Base-by-base conservation (phyloP, 2,797 vertebrate species). In the Artibeus jamaicensis region DNA sequence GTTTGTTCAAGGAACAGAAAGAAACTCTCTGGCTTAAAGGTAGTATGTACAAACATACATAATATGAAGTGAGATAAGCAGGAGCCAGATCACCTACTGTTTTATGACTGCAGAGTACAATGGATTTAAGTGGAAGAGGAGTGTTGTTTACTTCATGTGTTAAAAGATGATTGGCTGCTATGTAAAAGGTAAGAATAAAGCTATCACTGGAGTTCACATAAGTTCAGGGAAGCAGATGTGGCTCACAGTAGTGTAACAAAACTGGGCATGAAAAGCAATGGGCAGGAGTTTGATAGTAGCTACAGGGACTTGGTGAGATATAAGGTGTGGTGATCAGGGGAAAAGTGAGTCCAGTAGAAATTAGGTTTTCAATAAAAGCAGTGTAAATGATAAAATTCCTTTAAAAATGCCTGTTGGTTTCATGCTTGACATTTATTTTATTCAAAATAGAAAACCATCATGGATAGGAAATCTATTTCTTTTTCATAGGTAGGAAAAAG, bases 291-390 rank as follows among this genome's bases (percentile, higher is more conserved):
- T 39, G 70, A 74, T 92, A 82, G 55, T 42, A 78, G 16, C 89
- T 22, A 46, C 11, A 70, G 67, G 67, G 34, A 83, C 42, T 46
- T 53, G 3, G 6, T 73, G 85, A 83, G 34, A 21, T 81, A 68
- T 78, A 39, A 83, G 55, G 10, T 70, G 9, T 86, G 46, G n/a
- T 77, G 62, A 93, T 86, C 67, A 79, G 42, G 86, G 55, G 34
- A 87, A 78, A 24, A 34, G 29, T 19, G 3, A 22, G 34, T 73
- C 68, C 81, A 48, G 22, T 67, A 74, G 55, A 92, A 78, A 74
- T 46, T 77, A 81, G 37, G 57, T 81, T 92, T 95, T 93, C 46
- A 77, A 73, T 90, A 92, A 94, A 73, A 83, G 22, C 77, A 46
- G 50, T 74, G 1, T 59, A 93, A 82, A 83, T 94, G 76, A 77